phyloP scores from a whole-genome alignment of 2,888 invertebrate genomes.

The Drosophila borborema region DNA sequence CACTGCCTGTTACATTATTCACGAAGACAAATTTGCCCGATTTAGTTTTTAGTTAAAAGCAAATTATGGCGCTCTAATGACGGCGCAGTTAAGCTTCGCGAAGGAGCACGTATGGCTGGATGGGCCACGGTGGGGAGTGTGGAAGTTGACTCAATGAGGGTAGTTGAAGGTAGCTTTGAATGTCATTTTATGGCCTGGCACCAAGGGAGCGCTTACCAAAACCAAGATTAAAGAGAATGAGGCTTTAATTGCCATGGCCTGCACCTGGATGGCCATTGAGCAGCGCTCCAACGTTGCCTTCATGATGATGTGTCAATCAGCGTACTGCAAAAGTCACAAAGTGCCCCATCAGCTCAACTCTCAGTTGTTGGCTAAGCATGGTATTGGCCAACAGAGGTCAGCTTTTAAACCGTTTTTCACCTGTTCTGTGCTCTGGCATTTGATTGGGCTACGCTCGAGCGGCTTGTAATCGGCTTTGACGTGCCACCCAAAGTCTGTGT shows the following conservation, averaged over 20 bases:
- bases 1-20: conserved; percentile 62
- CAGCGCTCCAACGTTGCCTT: background rate
- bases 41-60: conserved; percentile 80
- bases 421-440: conserved; percentile 16
- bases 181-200: conserved; percentile 30
- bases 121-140: background rate
- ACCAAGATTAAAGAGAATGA: conserved; percentile 42
- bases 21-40: conserved; percentile 71
- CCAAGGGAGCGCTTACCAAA: conserved; percentile 22
- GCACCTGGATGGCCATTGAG: conserved; percentile 6
- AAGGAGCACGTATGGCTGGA: conserved; percentile 21
- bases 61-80: conserved; percentile 66
- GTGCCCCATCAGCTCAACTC: background rate
- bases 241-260: conserved; percentile 45
- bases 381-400: conserved; percentile 13
- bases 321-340: background rate
- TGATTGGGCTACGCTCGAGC: conserved; percentile 15
- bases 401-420: conserved; percentile 38
- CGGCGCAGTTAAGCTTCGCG: conserved; percentile 46
- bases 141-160: too few species aligned
- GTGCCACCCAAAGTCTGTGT: conserved; percentile 13
- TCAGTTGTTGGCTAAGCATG: background rate
- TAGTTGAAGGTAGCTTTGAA: background rate
- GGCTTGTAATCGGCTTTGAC: conserved; percentile 27
- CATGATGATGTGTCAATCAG: conserved; percentile 19